Base-by-base conservation (phyloP, 2,888 invertebrate genomes). In the Phaonia tiefii region DNA sequence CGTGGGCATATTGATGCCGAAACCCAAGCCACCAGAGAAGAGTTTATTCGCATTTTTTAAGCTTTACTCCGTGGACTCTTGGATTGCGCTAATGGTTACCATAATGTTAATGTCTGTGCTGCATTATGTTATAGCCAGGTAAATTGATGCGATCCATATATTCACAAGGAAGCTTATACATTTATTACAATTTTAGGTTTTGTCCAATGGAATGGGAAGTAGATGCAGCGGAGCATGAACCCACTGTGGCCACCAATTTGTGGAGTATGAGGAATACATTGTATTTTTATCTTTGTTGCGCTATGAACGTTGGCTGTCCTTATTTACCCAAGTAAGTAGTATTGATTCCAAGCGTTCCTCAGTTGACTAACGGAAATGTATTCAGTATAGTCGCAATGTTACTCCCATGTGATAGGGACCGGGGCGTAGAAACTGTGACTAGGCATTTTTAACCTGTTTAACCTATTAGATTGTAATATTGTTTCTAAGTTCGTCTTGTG, bases 231-330 rank as follows among this genome's bases (percentile, higher is more conserved):
- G 31, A 31, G 87, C 93, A 94, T 86, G 94, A 96, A 72, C 37
- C 67, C 1, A 94, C 95, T 85, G 96, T 31, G 31, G 31, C 31
- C 96, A 86, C 91, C 97, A 98, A 92, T 31, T 98, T 95, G 87
- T 98, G 98, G 94, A 94, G 93, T 87, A 91, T 96, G 87, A 93
- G 94, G 91, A 98, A 98, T 91, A 96, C 97, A 75, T 94, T 97
- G 87, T 99, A 99, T 99, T 94, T 99, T 83, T 96, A 97, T 13
- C 93, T 98, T 88, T 97, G 97, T 3, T 96, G 97, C 1, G 94
- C 98, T 86, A 95, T 98, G 94, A 95, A 95, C 83, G 97, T 97
- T 90, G 98, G 98, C 22, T 97, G 96, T 84, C 98, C 98, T 91
- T 94, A 98, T 84, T 92, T 98, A 83, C 98, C 98, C 46, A 96